phyloP scores from a whole-genome alignment of 2,888 invertebrate species.

The Caenorhabditis becei region DNA sequence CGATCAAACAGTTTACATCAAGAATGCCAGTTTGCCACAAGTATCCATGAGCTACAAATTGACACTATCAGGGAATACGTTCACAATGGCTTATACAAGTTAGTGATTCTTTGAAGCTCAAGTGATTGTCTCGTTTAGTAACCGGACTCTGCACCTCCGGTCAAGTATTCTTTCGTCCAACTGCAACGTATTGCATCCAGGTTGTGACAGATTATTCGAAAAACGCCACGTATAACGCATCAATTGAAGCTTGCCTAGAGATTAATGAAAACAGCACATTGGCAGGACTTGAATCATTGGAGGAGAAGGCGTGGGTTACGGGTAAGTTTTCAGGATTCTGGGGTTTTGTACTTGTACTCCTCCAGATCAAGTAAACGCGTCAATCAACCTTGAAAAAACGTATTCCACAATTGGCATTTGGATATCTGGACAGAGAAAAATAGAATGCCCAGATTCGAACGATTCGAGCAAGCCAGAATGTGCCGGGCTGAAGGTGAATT shows the following conservation, averaged over 20 bases:
- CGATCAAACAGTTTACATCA: no score
- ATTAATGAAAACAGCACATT: neutral
- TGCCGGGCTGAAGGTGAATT: neutral
- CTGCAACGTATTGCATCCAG: neutral
- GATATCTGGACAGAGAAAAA: neutral
- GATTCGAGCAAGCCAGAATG: no score
- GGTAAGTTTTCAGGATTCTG: neutral
- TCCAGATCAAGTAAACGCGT: no score
- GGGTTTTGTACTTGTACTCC: neutral
- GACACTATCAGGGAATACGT: neutral
- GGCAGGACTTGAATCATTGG: neutral
- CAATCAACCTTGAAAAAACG: neutral
- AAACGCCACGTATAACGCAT: no score
- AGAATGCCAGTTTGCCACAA: neutral
- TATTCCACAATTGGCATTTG: neutral
- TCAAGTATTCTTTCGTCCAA: neutral
- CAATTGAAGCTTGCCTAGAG: neutral
- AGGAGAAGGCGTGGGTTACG: neutral
- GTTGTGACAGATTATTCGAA: neutral
- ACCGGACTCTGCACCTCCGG: neutral
- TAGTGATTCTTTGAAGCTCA: neutral
- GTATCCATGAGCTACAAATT: neutral
- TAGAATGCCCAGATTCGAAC: neutral
- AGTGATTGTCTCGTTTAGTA: no score
- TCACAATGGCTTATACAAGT: neutral